Evolutionary conservation across 2,797 vertebrate species (phyloP).

Genomic region (Tympanoctomys barrerae): DNA sequence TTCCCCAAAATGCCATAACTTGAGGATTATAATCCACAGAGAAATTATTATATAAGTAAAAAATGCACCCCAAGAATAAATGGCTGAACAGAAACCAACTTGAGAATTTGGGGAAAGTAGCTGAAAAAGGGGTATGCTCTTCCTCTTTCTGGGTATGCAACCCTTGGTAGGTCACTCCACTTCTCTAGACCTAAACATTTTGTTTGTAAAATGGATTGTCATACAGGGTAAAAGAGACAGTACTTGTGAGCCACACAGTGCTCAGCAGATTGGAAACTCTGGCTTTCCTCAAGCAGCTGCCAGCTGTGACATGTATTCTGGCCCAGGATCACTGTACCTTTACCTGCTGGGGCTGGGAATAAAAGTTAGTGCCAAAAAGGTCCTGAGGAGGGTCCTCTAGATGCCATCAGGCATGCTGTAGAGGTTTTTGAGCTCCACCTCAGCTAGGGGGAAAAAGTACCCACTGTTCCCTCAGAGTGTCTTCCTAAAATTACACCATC

Average conservation of each 20-base stretch:
- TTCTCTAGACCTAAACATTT: slow-evolving; percentile 8
- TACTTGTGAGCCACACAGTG: neutral
- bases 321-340: neutral
- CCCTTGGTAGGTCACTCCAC: neutral
- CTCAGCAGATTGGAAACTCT: neutral
- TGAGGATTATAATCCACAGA: neutral
- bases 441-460: neutral
- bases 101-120: neutral
- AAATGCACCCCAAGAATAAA: slow-evolving; percentile 4
- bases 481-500: slow-evolving; percentile 35
- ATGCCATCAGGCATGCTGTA: neutral
- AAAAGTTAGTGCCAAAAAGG: neutral
- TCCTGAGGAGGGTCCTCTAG: neutral
- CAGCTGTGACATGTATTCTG: neutral
- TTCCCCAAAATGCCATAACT: neutral
- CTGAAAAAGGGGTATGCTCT: neutral
- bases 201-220: neutral
- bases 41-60: slow-evolving; percentile 4
- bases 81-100: neutral
- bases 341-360: neutral
- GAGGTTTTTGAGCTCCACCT: neutral
- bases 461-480: neutral
- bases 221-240: neutral
- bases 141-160: slow-evolving; percentile 26
- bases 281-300: neutral